Evolutionary conservation across 2,113 vertebrate genomes (phyloP), one percentile per base, ranked within the genome.

Genomic region (Leucoraja erinaceus): DNA sequence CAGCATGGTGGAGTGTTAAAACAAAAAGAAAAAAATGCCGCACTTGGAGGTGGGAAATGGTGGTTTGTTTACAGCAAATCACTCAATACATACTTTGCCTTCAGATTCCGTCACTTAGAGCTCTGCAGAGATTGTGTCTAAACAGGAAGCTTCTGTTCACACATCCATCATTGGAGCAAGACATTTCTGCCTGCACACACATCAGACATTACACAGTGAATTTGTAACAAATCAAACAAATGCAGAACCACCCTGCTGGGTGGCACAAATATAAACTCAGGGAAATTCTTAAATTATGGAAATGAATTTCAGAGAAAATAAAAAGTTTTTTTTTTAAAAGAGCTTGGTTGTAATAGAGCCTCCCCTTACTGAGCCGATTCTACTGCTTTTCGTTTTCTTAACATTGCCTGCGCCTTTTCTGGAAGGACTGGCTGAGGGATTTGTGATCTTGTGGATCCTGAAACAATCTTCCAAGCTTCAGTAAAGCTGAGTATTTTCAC

Each of bases 61-160:
- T 72, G 22, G 70, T 88, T 88, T 88, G 59, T 88, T 88, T 88
- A 66, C 63, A n/a, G 59, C 59, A 63, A 12, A n/a, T 25, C 33
- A 72, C 5, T 68, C 61, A 63, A 90, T 90, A 91, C 33, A 91
- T 25, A 70, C 31, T 90, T 90, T 91, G 66, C 33, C 33, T 91
- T 91, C 68, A 91, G 90, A 54, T 68, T 63, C 56, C 59, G 31
- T 31, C n/a, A 90, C 66, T 90, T 90, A 72, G 72, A 88, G 12
- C 31, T 72, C 88, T 5, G 8, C 22, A 22, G 66, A 70, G 68
- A 91, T 70, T 91, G 90, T 16, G 54, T 72, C 20, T 91, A 66
- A 88, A 88, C 90, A 91, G 90, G 90, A 91, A 91, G 20, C 66
- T 25, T 72, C 20, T 74, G 54, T 91, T 68, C 33, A 72, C 90